Evolutionary conservation across 1,140 invertebrate species (phyloP), one percentile per base, ranked within the genome.

Genomic region (Myzus persicae): DNA sequence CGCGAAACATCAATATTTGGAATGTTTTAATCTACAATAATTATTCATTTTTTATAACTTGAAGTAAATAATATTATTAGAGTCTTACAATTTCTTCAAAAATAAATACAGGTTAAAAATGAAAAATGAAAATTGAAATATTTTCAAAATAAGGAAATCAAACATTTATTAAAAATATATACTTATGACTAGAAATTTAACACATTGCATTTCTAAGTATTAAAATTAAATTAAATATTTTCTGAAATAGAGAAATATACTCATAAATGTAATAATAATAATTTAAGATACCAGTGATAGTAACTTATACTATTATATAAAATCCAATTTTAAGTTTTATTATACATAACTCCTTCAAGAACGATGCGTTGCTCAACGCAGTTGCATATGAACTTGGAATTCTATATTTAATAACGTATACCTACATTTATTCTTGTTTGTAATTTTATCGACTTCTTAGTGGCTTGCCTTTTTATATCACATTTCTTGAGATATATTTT

Each of bases 331-430:
- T n/a, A n/a, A n/a, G 59, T n/a, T 14, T 76, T n/a, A n/a, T n/a
- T 18, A 18, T 1, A n/a, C 36, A 3, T 6, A 14, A 76, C n/a
- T 76, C 36, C 31, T 76, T 24, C n/a, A n/a, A 76, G 31, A 18
- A 76, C n/a, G 59, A 76, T n/a, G 11, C 31, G 18, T 76, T 76
- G 31, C 59, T 18, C 59, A 76, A 76, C n/a, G 14, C 5, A 76
- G 59, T 76, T 31, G 31, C 31, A 31, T 59, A 11, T 31, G 26
- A 31, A 59, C 31, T 76, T 76, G 59, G 14, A 76, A 76, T 76
- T 76, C n/a, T n/a, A 76, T 76, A 36, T 76, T 76, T 76, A 76
- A n/a, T 76, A n/a, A 51, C 48, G 59, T 67, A 76, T n/a, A 67
- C 59, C 31, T 76, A 6, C 31, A 76, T 76, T 18, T 76, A 76